These are phyloP conservation scores for Lepidurus packardi DNA, from an alignment of 1,140 invertebrate species.

Conservation along the genomic window DNA sequence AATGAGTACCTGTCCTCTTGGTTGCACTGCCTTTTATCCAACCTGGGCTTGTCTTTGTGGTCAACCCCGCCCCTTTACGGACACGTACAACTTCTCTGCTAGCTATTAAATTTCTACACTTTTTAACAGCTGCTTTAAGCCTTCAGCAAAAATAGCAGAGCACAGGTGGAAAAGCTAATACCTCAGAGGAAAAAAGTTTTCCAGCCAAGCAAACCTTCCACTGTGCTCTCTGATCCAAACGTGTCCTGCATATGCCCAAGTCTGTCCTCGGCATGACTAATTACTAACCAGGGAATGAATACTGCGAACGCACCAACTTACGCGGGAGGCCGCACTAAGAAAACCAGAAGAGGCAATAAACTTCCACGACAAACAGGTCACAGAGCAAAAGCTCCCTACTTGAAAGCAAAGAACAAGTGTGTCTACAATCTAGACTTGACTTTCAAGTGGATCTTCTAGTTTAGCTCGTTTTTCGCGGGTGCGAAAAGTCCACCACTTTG, in stretches of 20 bases:
- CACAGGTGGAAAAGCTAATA: neutral
- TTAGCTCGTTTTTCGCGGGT: no score
- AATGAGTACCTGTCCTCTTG: neutral
- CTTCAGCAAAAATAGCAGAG: neutral
- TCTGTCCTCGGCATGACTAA: constrained; percentile 7
- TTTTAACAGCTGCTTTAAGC: neutral
- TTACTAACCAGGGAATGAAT: neutral
- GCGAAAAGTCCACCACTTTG: no score
- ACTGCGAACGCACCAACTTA: neutral
- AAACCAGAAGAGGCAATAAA: neutral
- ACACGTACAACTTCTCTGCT: neutral
- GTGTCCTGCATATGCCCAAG: neutral
- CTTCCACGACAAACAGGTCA: neutral
- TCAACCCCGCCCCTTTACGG: constrained; percentile 9
- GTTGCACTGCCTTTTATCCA: neutral
- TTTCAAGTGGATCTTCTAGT: no score
- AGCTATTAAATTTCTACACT: neutral
- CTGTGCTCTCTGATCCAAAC: neutral
- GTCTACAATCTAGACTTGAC: no score
- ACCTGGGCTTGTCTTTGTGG: constrained; percentile 20
- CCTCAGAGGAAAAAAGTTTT: no score
- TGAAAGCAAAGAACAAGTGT: no score
- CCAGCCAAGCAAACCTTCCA: neutral
- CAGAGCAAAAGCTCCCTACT: no score
- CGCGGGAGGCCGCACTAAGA: neutral